Conservation (phyloP, 2,113 vertebrate species). For the Bungarus multicinctus region DNA sequence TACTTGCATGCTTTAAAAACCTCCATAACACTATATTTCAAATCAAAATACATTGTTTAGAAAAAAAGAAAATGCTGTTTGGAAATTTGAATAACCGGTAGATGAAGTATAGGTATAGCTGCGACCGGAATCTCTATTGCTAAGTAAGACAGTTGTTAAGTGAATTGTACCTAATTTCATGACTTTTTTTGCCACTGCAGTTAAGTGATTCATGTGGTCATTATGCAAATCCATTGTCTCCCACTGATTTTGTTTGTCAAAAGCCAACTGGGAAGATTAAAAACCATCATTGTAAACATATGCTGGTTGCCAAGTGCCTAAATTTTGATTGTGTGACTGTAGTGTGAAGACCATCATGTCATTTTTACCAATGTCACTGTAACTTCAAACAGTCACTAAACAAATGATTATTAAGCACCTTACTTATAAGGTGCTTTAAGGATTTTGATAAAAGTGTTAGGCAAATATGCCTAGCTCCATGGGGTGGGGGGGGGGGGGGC, state of each 20-base stretch:
- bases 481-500: too few species aligned
- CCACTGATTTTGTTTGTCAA: too few species aligned
- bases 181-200: too few species aligned
- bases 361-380: not conserved
- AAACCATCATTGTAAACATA: too few species aligned
- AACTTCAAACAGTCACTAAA: too few species aligned
- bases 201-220: too few species aligned
- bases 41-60: not conserved
- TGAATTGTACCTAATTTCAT: too few species aligned
- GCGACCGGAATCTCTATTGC: not conserved
- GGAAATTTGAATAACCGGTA: not conserved
- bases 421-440: too few species aligned
- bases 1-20: not conserved
- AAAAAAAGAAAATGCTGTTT: not conserved
- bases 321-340: too few species aligned
- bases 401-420: not conserved
- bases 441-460: not conserved
- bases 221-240: too few species aligned
- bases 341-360: not conserved
- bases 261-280: too few species aligned
- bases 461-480: not conserved
- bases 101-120: not conserved
- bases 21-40: not conserved
- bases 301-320: too few species aligned
- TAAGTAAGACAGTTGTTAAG: not conserved